Evolutionary conservation across 1,140 invertebrate genomes (phyloP).

Genomic region (Euura saliciscinereae): DNA sequence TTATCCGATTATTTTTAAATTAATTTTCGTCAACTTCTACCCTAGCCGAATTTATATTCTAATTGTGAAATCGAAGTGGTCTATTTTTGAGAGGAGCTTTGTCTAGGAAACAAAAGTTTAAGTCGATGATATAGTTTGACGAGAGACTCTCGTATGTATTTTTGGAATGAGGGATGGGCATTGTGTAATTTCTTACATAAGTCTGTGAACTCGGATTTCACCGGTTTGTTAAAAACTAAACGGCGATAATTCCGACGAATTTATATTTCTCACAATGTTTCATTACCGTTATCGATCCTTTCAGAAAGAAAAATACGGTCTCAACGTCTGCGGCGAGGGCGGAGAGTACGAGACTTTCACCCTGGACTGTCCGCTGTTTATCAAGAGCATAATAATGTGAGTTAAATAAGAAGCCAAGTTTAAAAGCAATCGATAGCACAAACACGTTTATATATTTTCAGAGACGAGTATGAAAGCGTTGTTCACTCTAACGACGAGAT

Average conservation of each 20-base stretch:
- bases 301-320: conserved; percentile 89
- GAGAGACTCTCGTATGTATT: not conserved
- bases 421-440: conserved; percentile 14
- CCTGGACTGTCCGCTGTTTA: conserved; percentile 94
- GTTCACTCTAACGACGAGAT: conserved; percentile 90
- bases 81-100: conserved; percentile 6
- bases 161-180: conserved; percentile 1
- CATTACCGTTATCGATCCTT: conserved; percentile 33
- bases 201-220: not conserved
- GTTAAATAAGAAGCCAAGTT: conserved; percentile 49
- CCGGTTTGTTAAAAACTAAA: not conserved
- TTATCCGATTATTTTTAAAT: no score
- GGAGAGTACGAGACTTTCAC: conserved; percentile 99
- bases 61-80: not conserved
- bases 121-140: not conserved
- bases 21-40: no score
- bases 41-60: not conserved
- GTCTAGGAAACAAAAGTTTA: conserved; percentile 8
- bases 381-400: conserved; percentile 89
- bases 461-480: conserved; percentile 87
- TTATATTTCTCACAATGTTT: conserved; percentile 14
- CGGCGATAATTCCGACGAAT: not conserved
- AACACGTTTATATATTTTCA: conserved; percentile 55
- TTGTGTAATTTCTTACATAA: conserved; percentile 6
- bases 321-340: conserved; percentile 98